Conservation (phyloP, 2,888 invertebrate species). For the Orchesellides sinensis region DNA sequence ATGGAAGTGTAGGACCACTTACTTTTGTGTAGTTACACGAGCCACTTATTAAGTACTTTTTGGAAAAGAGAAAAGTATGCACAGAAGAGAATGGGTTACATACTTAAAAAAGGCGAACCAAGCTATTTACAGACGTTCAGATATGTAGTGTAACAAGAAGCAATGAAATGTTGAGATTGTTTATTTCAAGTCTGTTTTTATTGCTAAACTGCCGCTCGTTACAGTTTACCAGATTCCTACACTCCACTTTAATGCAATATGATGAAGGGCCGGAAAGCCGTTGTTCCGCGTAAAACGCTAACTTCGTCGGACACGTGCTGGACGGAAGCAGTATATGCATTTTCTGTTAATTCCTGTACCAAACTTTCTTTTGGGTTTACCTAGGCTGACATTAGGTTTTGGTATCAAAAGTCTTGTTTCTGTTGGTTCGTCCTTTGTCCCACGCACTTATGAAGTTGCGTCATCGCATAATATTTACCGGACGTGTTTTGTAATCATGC, state of each 20-base stretch:
- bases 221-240: no score
- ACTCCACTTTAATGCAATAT: no score
- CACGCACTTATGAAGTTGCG: no score
- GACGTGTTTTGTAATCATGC: not conserved
- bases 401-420: no score
- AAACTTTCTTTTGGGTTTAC: no score
- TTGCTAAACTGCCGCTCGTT: conserved; percentile 47
- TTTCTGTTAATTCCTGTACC: no score
- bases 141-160: not conserved
- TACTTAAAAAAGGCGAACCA: no score
- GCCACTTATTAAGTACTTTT: conserved; percentile 50
- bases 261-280: no score
- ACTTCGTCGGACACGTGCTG: not conserved
- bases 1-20: conserved; percentile 49
- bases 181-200: conserved; percentile 60
- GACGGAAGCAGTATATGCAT: not conserved
- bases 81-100: not conserved
- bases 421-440: no score
- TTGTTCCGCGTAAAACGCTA: no score
- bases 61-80: conserved; percentile 15
- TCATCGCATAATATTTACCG: no score
- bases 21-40: conserved; percentile 52
- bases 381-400: no score
- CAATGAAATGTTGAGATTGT: conserved; percentile 46
- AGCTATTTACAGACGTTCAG: not conserved